These are phyloP conservation scores for Lampris megalopsis DNA, from an alignment of 2,113 vertebrate species.

Conservation along the genomic window DNA sequence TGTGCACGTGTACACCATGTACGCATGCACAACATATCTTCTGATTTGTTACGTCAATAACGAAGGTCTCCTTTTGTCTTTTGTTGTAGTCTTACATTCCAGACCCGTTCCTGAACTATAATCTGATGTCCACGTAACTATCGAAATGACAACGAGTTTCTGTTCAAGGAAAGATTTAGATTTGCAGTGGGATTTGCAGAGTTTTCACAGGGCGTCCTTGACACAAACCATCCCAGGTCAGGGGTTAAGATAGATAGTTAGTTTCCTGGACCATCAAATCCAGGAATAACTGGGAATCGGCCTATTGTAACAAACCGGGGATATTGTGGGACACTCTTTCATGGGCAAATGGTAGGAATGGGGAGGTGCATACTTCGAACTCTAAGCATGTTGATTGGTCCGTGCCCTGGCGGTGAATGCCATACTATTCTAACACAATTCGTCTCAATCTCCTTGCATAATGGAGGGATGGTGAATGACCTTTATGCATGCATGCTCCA, in stretches of 20 bases:
- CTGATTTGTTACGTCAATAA: not conserved
- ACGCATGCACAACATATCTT: not conserved
- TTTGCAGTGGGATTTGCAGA: constrained; percentile 53
- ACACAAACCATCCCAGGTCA: constrained; percentile 54
- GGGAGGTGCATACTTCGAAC: constrained; percentile 34
- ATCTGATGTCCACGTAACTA: not conserved
- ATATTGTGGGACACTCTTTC: constrained; percentile 26
- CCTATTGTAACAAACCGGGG: constrained; percentile 28
- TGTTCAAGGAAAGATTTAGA: constrained; percentile 39
- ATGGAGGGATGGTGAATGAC: constrained; percentile 41
- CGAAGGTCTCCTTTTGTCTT: constrained; percentile 10
- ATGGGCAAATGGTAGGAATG: constrained; percentile 13
- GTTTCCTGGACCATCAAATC: constrained; percentile 55
- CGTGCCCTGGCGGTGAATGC: constrained; percentile 18
- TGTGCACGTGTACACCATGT: not conserved
- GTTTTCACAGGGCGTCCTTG: constrained; percentile 24
- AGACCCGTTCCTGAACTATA: constrained; percentile 30
- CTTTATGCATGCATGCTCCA: constrained; percentile 51
- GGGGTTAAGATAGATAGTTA: constrained; percentile 67
- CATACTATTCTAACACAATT: constrained; percentile 53
- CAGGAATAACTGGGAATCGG: constrained; percentile 49
- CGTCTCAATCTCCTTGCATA: constrained; percentile 58
- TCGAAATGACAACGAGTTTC: constrained; percentile 9
- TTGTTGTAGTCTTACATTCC: not conserved
- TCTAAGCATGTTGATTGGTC: constrained; percentile 36